phyloP scores from a whole-genome alignment of 2,888 invertebrate genomes.

The Halictus ligatus region DNA sequence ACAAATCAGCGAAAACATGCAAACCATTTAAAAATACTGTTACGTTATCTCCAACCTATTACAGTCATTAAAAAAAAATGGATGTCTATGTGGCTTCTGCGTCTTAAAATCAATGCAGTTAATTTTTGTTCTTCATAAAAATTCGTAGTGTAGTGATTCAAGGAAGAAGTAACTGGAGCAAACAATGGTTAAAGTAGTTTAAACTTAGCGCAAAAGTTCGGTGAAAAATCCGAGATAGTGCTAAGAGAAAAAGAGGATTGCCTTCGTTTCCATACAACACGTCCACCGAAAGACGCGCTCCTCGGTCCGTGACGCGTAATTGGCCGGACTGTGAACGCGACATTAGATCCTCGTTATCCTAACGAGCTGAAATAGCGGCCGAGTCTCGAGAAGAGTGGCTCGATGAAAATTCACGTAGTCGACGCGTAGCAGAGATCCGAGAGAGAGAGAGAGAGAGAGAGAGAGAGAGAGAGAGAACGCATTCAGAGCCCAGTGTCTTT shows the following conservation, averaged over 20 bases:
- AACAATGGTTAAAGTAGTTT: background rate
- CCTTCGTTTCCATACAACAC: conserved; percentile 40
- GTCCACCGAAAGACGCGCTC: conserved; percentile 76
- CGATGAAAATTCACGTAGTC: conserved; percentile 72
- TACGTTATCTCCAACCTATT: too few relatives aligned
- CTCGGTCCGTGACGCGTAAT: conserved; percentile 79
- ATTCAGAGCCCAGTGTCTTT: conserved; percentile 25
- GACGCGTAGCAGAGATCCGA: background rate
- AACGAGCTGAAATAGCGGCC: conserved; percentile 82
- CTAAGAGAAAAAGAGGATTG: conserved; percentile 6
- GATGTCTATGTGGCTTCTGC: too few relatives aligned
- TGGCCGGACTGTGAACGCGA: conserved; percentile 82
- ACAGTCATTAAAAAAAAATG: too few relatives aligned
- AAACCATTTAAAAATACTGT: too few relatives aligned
- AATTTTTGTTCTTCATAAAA: too few relatives aligned
- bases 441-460: background rate
- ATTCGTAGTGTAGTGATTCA: too few relatives aligned
- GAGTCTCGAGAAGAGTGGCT: conserved; percentile 57
- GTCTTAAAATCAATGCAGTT: too few relatives aligned
- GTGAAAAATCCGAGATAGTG: background rate
- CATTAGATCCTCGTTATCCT: conserved; percentile 84
- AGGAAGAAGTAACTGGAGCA: background rate
- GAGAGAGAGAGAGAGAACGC: conserved; percentile 13
- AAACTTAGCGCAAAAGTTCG: background rate
- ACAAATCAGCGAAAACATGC: too few relatives aligned